Conservation (phyloP, 2,888 invertebrate genomes). For the Pristionchus maxplancki region DNA sequence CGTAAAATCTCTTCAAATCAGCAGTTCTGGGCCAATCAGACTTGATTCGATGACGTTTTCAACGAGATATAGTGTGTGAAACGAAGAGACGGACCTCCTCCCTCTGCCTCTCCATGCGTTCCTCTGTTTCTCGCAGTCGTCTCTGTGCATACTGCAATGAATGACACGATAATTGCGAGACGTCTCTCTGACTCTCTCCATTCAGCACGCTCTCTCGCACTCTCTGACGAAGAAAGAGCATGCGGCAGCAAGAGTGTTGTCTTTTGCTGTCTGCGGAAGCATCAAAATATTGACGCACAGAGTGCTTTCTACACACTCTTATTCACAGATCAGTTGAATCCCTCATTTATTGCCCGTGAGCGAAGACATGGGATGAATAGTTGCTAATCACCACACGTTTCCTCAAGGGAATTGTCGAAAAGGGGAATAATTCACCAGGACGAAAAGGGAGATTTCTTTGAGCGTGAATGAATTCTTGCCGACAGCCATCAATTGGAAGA, state of each 20-base stretch:
- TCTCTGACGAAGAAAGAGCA: neutral
- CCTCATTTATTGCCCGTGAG: neutral
- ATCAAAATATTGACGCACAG: too few relatives aligned
- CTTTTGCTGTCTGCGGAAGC: neutral
- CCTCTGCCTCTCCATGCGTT: conserved; percentile 14
- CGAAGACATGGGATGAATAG: too few relatives aligned
- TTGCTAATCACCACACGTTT: too few relatives aligned
- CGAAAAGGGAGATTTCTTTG: conserved; percentile 33
- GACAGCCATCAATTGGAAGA: conserved; percentile 44
- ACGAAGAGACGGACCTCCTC: neutral
- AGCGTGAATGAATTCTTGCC: conserved; percentile 41
- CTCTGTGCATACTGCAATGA: conserved; percentile 21
- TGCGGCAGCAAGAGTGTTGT: neutral
- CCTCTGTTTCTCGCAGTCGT: conserved; percentile 11
- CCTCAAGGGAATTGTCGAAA: too few relatives aligned
- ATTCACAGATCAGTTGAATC: neutral
- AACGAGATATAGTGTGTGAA: neutral
- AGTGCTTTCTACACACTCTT: too few relatives aligned
- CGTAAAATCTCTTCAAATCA: neutral
- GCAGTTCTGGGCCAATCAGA: neutral
- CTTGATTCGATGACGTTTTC: neutral
- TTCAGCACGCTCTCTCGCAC: neutral
- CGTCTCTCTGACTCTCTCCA: neutral
- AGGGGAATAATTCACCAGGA: conserved; percentile 18
- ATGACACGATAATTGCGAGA: conserved; percentile 7